Evolutionary conservation across 2,797 vertebrate species (phyloP).

Genomic region (Geotrypetes seraphini): DNA sequence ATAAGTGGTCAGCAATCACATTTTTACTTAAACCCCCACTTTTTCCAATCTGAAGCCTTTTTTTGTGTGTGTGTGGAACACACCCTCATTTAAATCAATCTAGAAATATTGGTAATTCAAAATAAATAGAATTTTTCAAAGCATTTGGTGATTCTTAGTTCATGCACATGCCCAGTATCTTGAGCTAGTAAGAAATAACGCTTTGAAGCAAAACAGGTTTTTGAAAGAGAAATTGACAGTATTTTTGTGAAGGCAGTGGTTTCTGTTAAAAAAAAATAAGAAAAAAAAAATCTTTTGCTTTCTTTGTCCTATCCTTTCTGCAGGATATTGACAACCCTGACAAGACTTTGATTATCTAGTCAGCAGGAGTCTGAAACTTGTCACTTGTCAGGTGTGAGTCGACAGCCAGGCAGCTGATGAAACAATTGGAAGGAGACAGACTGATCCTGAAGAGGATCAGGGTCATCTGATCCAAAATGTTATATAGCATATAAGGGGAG

Average conservation of each 20-base stretch:
- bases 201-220: conserved; percentile 54
- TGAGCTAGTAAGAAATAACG: conserved; percentile 30
- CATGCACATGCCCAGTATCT: conserved; percentile 2
- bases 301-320: conserved; percentile 67
- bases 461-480: conserved; percentile 58
- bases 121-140: too few species aligned
- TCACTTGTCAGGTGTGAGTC: conserved; percentile 83
- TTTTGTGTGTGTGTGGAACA: too few species aligned
- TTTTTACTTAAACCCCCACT: too few species aligned
- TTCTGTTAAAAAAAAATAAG: too few species aligned
- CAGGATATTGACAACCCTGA: conserved; percentile 94
- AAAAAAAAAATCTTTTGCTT: conserved; percentile 59
- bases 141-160: conserved; percentile 8
- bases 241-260: conserved; percentile 45
- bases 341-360: conserved; percentile 95
- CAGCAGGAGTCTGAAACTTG: conserved; percentile 83
- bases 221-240: conserved; percentile 52
- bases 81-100: conserved; percentile 12
- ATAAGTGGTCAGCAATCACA: too few species aligned
- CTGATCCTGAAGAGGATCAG: conserved; percentile 50
- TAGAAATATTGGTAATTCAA: too few species aligned
- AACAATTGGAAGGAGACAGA: conserved; percentile 71
- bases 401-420: conserved; percentile 64
- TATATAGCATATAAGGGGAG: conserved; percentile 42
- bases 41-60: too few species aligned